Evolutionary conservation across 2,113 vertebrate genomes (phyloP).

Genomic region (Tringa solitaria): DNA sequence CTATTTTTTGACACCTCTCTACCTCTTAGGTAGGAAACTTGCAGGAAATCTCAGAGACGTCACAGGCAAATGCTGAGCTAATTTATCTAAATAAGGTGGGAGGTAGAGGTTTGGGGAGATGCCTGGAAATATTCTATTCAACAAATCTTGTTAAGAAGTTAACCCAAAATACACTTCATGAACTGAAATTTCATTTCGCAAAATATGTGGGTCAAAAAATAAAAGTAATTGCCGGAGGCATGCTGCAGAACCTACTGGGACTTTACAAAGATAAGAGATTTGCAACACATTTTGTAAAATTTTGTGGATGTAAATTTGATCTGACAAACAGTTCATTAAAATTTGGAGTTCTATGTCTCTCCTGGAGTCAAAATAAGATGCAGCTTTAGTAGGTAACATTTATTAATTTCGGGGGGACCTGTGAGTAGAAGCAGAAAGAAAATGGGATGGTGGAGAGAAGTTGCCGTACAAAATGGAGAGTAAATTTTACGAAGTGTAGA

Average conservation of each 20-base stretch:
- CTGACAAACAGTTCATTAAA: neutral
- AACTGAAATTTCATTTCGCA: neutral
- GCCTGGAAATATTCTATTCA: neutral
- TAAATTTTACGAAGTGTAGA: neutral
- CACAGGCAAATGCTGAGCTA: neutral
- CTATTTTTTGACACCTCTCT: neutral
- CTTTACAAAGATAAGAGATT: neutral
- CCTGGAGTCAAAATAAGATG: neutral
- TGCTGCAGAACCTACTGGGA: neutral
- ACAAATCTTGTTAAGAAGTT: neutral
- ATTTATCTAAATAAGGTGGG: neutral
- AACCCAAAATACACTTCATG: neutral
- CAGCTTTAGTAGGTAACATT: neutral
- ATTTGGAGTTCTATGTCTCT: neutral
- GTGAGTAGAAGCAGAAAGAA: neutral
- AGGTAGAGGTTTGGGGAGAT: neutral
- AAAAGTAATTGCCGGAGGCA: neutral
- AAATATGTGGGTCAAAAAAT: neutral
- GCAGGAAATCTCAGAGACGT: neutral
- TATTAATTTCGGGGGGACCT: neutral
- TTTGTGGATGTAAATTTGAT: neutral
- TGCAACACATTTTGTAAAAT: neutral
- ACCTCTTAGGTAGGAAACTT: neutral
- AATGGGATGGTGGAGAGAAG: neutral
- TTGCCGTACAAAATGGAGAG: neutral